These are phyloP conservation scores for Drosophila takahashii DNA, from an alignment of 1,140 invertebrate genomes.

Conservation along the genomic window DNA sequence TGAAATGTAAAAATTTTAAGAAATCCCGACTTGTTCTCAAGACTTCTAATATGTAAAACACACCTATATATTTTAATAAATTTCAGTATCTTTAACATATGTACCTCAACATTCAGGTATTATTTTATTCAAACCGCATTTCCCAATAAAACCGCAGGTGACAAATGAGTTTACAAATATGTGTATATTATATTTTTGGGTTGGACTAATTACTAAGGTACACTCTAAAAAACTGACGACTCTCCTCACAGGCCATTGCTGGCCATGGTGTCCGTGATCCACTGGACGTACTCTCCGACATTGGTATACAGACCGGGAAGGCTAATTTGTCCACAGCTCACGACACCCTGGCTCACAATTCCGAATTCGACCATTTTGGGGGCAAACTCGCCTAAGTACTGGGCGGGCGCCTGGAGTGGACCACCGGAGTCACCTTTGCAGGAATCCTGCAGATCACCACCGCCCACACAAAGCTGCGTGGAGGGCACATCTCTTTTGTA, in stretches of 20 bases:
- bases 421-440: conserved; percentile 87
- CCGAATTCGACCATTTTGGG: conserved; percentile 81
- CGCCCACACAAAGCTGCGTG: conserved; percentile 70
- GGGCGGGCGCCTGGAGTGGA: conserved; percentile 68
- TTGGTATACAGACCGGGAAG: conserved; percentile 84
- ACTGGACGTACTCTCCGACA: conserved; percentile 81
- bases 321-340: conserved; percentile 82
- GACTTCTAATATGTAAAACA: no score
- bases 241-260: conserved; percentile 45
- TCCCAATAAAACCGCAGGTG: conserved; percentile 1
- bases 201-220: conserved; percentile 16
- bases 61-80: no score
- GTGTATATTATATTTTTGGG: conserved; percentile 14
- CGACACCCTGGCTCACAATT: conserved; percentile 86
- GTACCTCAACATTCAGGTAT: not conserved
- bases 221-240: conserved; percentile 8
- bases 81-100: no score
- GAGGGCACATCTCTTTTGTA: conserved; percentile 43
- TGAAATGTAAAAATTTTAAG: not conserved
- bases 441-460: conserved; percentile 85
- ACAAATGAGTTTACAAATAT: conserved; percentile 1
- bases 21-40: no score
- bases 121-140: not conserved
- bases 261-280: conserved; percentile 85
- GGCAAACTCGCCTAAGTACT: conserved; percentile 48